phyloP scores from a whole-genome alignment of 23 tunicate genomes.

The Oikopleura dioica region DNA sequence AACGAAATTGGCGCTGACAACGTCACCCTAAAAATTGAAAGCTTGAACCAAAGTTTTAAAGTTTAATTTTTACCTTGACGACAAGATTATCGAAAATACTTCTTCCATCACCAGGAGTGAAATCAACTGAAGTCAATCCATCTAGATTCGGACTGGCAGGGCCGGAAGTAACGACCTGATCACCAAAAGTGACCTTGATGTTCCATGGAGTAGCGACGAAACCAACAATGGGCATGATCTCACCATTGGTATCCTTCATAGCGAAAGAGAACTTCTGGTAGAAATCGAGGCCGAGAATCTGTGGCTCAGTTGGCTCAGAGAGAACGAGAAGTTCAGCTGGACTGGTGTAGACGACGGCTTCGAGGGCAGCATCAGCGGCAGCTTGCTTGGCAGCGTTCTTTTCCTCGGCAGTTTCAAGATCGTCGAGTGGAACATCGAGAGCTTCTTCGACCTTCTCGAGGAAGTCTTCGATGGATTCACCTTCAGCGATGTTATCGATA shows the following conservation, averaged over 20 bases:
- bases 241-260: constrained; percentile 10
- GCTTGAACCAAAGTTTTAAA: too few relatives aligned
- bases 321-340: neutral
- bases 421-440: neutral
- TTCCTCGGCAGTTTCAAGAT: neutral
- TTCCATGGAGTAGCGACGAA: constrained; percentile 1
- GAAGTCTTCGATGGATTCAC: neutral
- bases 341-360: neutral
- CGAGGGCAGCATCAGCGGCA: constrained; percentile 5
- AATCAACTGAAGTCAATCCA: neutral
- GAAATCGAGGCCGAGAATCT: neutral
- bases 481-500: neutral
- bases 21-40: too few relatives aligned
- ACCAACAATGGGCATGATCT: constrained; percentile 3
- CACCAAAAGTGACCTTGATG: neutral
- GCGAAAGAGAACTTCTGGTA: neutral
- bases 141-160: neutral
- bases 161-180: neutral
- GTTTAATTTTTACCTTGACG: too few relatives aligned
- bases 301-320: neutral
- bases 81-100: neutral
- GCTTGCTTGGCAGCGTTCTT: neutral
- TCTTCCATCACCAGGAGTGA: constrained; percentile 7
- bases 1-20: neutral
- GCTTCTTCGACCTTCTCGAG: neutral